Base-by-base conservation (phyloP, 2,888 invertebrate species). In the Drosophila lutescens region DNA sequence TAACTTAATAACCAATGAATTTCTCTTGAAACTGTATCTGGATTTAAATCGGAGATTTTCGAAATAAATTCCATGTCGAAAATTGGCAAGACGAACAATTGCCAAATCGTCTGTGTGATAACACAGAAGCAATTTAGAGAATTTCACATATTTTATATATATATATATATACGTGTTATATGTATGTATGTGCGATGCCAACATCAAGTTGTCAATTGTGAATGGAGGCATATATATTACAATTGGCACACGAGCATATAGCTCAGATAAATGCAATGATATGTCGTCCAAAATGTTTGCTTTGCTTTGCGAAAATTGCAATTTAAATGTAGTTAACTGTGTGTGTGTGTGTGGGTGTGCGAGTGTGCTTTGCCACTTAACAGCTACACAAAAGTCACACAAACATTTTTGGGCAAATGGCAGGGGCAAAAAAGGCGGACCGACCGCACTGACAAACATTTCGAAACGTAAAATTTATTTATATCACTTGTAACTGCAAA, bases 401-500 rank as follows among this genome's bases (percentile, higher is more conserved):
- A 40, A 36, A 56, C 46, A 56, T 30, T 30, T 47, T 15, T 1
- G 8, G 5, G 26, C n/a, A 10, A 10, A n/a, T n/a, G n/a, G n/a
- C n/a, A n/a, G n/a, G n/a, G 36, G 44, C 3, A 46, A 15, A 32
- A 20, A 55, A 32, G 12, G 8, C 46, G 13, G 26, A 15, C 40
- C 20, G 15, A 40, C 61, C 71, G 20, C 71, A 71, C 20, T 17
- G 49, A 43, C 44, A 55, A 63, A 62, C 53, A 69, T 65, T 71
- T 75, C 26, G 34, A 41, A 69, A 51, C 66, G 51, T 57, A 41
- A 60, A 59, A 74, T 76, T 69, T 81, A 68, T 79, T 76, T 76
- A 57, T 56, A 74, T 51, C 77, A 79, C 61, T 78, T 78, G 76
- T 51, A 84, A 74, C 58, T 61, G 63, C 60, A 40, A 80, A 84